phyloP scores from a whole-genome alignment of 1,140 invertebrate species.

The Contarinia nasturtii region DNA sequence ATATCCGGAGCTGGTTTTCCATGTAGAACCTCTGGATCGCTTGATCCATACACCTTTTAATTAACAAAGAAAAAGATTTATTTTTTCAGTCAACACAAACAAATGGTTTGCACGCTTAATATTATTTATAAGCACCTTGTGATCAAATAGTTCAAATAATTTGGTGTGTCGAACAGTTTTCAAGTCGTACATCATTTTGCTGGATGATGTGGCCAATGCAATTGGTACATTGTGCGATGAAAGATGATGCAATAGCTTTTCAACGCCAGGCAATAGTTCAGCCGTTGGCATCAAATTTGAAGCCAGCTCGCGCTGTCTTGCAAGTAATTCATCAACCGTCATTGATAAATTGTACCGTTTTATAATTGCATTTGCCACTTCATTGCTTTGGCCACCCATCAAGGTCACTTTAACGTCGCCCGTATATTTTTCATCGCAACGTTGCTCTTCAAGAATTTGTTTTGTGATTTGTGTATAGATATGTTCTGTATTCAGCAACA shows the following conservation, averaged over 20 bases:
- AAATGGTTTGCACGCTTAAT: too few relatives aligned
- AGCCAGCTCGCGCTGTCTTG: background rate
- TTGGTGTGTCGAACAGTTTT: constrained; percentile 62
- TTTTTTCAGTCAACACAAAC: too few relatives aligned
- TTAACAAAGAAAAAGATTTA: too few relatives aligned
- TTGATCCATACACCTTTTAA: constrained; percentile 67
- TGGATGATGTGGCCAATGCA: constrained; percentile 77
- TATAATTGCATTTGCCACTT: too few relatives aligned
- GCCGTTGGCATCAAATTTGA: background rate
- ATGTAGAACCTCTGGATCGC: constrained; percentile 69
- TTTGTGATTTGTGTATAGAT: too few relatives aligned
- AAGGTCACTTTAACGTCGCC: too few relatives aligned
- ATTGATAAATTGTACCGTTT: too few relatives aligned
- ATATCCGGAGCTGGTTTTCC: constrained; percentile 91
- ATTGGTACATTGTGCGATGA: constrained; percentile 60
- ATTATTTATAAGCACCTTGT: too few relatives aligned
- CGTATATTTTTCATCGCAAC: too few relatives aligned
- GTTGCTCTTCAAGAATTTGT: too few relatives aligned
- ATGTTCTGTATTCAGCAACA: too few relatives aligned
- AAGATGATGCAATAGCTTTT: constrained; percentile 61
- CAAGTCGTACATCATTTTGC: constrained; percentile 48
- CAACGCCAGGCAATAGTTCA: constrained; percentile 40
- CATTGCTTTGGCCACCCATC: too few relatives aligned
- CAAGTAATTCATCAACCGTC: background rate
- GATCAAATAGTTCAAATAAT: constrained; percentile 57